Conservation (phyloP, 2,113 vertebrate genomes). For the Syngnathus typhle region DNA sequence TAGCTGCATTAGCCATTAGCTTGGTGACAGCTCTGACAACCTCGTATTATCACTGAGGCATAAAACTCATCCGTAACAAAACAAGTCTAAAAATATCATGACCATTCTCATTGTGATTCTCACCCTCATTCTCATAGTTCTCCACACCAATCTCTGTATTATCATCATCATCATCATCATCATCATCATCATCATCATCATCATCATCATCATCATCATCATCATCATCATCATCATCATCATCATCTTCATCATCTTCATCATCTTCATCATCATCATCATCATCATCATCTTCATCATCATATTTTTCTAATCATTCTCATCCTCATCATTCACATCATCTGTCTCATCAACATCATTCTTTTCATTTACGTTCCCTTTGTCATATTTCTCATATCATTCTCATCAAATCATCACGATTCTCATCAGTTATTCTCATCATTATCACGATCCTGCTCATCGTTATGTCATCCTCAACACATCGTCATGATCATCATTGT, state of each 20-base stretch:
- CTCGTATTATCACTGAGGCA: background rate
- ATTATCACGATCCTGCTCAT: background rate
- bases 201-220: background rate
- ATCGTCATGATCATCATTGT: background rate
- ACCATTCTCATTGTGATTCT: background rate
- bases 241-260: background rate
- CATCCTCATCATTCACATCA: background rate
- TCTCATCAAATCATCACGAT: background rate
- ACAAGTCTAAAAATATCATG: background rate
- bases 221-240: background rate
- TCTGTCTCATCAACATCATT: background rate
- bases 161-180: background rate
- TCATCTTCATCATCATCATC: background rate
- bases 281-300: background rate
- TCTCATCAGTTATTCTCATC: background rate
- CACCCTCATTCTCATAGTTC: background rate
- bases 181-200: background rate
- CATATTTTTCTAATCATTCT: too few relatives aligned
- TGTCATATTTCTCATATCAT: background rate
- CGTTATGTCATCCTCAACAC: background rate
- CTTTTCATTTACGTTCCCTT: background rate
- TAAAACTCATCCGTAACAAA: background rate
- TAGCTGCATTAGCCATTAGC: background rate
- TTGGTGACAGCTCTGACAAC: background rate
- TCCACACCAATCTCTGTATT: too few relatives aligned